phyloP scores from a whole-genome alignment of 2,888 invertebrate species.

The Trisateles emortualis region DNA sequence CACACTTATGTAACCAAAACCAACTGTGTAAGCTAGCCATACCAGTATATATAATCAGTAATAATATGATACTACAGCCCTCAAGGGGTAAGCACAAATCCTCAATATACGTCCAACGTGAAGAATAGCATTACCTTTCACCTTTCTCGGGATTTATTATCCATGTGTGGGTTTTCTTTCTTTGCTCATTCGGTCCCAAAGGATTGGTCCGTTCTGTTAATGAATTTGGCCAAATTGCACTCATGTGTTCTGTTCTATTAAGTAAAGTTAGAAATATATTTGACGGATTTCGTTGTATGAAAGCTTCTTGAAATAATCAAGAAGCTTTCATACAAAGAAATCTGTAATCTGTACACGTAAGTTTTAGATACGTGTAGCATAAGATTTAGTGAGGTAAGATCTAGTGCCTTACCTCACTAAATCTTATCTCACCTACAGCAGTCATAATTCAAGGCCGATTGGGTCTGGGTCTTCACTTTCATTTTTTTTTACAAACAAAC shows the following conservation, averaged over 20 bases:
- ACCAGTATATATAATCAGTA: background rate
- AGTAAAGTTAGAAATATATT: slow-evolving; percentile 2
- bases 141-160: slow-evolving; percentile 34
- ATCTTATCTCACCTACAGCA: no score
- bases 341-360: no score
- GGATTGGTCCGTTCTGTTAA: slow-evolving; percentile 8
- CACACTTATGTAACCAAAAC: no score
- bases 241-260: slow-evolving; percentile 11
- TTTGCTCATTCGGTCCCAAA: slow-evolving; percentile 5
- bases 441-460: no score
- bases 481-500: no score
- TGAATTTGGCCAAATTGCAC: slow-evolving; percentile 17
- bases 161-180: slow-evolving; percentile 14
- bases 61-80: slow-evolving; percentile 1
- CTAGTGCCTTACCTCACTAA: no score
- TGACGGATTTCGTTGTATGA: background rate
- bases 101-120: slow-evolving; percentile 19
- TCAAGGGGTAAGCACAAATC: slow-evolving; percentile 22
- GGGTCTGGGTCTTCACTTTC: no score
- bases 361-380: no score
- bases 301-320: background rate
- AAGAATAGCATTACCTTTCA: slow-evolving; percentile 34
- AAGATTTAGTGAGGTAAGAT: no score
- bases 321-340: no score
- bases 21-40: background rate